These are phyloP conservation scores for Austrolebias charrua DNA, from an alignment of 2,797 vertebrate genomes.

Conservation along the genomic window DNA sequence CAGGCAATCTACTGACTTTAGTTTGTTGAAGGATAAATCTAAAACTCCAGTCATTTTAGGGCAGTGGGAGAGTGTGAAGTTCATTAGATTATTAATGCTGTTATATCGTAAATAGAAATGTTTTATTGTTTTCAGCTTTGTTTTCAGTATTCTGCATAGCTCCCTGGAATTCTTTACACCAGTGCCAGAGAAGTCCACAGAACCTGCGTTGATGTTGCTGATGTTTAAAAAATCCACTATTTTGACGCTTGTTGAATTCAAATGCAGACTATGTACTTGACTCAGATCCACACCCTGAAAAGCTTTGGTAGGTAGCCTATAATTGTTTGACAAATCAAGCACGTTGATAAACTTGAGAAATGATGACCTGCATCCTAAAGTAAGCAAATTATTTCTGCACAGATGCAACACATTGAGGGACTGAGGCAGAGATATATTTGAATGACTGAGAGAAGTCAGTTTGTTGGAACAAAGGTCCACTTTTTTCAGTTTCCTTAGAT, in stretches of 20 bases:
- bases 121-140: slow-evolving; percentile 20
- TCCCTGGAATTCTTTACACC: slow-evolving; percentile 38
- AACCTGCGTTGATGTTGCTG: slow-evolving; percentile 54
- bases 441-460: slow-evolving; percentile 67
- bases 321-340: slow-evolving; percentile 78
- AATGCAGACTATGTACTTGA: slow-evolving; percentile 46
- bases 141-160: slow-evolving; percentile 64
- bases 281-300: slow-evolving; percentile 71
- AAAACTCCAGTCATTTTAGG: slow-evolving; percentile 59
- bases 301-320: slow-evolving; percentile 33
- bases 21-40: slow-evolving; percentile 68
- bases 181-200: slow-evolving; percentile 74
- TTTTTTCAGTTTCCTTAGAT: slow-evolving; percentile 45
- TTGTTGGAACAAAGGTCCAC: slow-evolving; percentile 75
- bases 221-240: slow-evolving; percentile 60
- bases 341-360: slow-evolving; percentile 57
- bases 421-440: slow-evolving; percentile 59
- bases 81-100: slow-evolving; percentile 35
- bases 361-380: slow-evolving; percentile 54
- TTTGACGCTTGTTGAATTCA: slow-evolving; percentile 69
- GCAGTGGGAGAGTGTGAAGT: slow-evolving; percentile 49
- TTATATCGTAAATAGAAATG: slow-evolving; percentile 59
- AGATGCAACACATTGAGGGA: slow-evolving; percentile 66
- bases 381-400: slow-evolving; percentile 64
- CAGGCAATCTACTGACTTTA: slow-evolving; percentile 54